These are phyloP conservation scores for Lithobates pipiens DNA, from an alignment of 2,797 vertebrate genomes.

Conservation along the genomic window DNA sequence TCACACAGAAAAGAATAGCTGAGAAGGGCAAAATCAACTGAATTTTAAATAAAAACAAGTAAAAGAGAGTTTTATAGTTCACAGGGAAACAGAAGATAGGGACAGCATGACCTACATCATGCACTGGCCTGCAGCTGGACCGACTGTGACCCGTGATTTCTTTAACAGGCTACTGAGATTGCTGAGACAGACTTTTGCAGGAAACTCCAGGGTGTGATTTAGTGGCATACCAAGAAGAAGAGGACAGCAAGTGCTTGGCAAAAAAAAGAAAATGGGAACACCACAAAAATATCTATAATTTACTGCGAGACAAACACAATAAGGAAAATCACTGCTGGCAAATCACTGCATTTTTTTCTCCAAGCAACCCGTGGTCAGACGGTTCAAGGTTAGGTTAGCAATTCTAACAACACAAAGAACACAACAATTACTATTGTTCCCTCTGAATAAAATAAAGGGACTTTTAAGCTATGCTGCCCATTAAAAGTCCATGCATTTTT, in stretches of 20 bases:
- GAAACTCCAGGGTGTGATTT: conserved; percentile 22
- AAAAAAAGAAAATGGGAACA: conserved; percentile 21
- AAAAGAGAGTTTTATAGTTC: neutral
- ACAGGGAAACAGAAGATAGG: neutral
- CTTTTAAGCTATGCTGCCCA: neutral
- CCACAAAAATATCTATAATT: conserved; percentile 12
- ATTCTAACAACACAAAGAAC: neutral
- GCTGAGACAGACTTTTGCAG: neutral
- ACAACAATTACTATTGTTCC: neutral
- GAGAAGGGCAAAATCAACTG: neutral
- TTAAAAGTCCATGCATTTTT: neutral
- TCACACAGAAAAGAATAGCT: neutral
- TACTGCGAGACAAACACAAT: neutral
- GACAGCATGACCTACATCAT: neutral
- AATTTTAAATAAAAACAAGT: neutral
- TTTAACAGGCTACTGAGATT: conserved; percentile 4
- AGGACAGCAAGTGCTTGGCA: neutral
- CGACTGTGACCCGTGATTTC: neutral
- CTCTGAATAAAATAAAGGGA: neutral
- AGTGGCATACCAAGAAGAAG: neutral
- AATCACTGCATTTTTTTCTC: neutral
- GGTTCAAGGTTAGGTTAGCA: conserved; percentile 10
- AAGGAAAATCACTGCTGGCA: neutral
- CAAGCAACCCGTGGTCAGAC: neutral
- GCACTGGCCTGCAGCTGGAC: neutral